These are phyloP conservation scores for Thaumatotibia leucotreta DNA, from an alignment of 1,140 invertebrate species.

Conservation along the genomic window DNA sequence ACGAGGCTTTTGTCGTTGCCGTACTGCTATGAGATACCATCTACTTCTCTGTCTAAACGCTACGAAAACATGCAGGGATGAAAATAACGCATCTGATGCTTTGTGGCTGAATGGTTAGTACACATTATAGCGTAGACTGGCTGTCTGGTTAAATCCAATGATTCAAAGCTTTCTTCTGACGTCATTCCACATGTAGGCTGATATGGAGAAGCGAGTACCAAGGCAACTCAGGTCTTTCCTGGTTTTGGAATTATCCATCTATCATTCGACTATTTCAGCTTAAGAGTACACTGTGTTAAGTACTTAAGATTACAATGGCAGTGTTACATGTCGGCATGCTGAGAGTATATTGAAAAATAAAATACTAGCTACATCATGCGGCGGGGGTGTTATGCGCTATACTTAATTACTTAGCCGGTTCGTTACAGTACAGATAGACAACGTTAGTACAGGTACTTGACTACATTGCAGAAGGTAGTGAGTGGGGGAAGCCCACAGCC, in stretches of 20 bases:
- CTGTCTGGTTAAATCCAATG: background rate
- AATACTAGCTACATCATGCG: slow-evolving; percentile 19
- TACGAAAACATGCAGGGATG: slow-evolving; percentile 12
- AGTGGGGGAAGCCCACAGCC: slow-evolving; percentile 68
- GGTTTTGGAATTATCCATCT: background rate
- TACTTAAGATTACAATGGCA: slow-evolving; percentile 4
- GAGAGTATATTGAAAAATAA: slow-evolving; percentile 7
- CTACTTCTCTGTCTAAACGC: background rate
- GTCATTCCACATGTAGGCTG: background rate
- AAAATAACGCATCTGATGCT: slow-evolving; percentile 7
- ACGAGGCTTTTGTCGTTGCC: background rate
- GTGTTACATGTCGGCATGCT: slow-evolving; percentile 12
- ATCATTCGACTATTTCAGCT: slow-evolving; percentile 8
- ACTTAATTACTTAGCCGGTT: slow-evolving; percentile 12
- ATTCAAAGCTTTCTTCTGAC: slow-evolving; percentile 1
- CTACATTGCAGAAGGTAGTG: slow-evolving; percentile 54
- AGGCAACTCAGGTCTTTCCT: slow-evolving; percentile 10
- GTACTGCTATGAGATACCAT: background rate
- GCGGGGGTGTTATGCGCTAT: slow-evolving; percentile 12
- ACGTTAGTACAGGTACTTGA: slow-evolving; percentile 32
- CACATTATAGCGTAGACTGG: background rate
- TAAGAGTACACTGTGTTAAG: background rate
- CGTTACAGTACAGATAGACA: slow-evolving; percentile 14
- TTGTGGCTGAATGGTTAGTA: background rate
- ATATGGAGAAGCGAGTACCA: slow-evolving; percentile 5